Conservation (phyloP, 1,140 invertebrate species). For the Diprion similis region DNA sequence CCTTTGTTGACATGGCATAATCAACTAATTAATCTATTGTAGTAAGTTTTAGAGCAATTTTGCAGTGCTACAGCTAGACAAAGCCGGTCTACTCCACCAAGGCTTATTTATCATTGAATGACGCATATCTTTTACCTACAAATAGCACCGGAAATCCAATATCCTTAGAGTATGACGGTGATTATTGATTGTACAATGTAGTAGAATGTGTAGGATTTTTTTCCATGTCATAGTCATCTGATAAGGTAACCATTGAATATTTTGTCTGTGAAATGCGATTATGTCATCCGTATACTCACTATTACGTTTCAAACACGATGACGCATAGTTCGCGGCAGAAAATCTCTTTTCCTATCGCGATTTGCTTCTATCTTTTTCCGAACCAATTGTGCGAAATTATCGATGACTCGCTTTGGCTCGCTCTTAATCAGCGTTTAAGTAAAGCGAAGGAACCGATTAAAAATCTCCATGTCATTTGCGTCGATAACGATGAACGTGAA, state of each 20-base stretch:
- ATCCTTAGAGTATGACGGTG: not conserved
- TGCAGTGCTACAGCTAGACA: no score
- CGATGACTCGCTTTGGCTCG: no score
- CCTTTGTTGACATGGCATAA: no score
- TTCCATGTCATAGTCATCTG: not conserved
- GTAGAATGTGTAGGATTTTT: not conserved
- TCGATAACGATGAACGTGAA: no score
- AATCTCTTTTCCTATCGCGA: not conserved
- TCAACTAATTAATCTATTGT: no score
- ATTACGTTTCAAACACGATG: no score
- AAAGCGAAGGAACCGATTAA: no score
- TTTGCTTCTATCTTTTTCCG: no score
- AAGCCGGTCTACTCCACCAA: not conserved
- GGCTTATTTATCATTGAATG: not conserved
- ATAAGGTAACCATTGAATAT: not conserved
- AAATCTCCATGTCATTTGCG: no score
- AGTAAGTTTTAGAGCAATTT: no score
- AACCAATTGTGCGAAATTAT: no score
- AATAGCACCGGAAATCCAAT: not conserved
- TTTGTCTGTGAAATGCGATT: not conserved
- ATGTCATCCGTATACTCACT: not conserved
- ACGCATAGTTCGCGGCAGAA: not conserved
- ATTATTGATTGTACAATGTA: not conserved
- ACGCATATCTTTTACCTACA: not conserved
- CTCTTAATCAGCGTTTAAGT: no score